These are phyloP conservation scores for Gobius niger DNA, from an alignment of 2,113 vertebrate species.

Conservation along the genomic window DNA sequence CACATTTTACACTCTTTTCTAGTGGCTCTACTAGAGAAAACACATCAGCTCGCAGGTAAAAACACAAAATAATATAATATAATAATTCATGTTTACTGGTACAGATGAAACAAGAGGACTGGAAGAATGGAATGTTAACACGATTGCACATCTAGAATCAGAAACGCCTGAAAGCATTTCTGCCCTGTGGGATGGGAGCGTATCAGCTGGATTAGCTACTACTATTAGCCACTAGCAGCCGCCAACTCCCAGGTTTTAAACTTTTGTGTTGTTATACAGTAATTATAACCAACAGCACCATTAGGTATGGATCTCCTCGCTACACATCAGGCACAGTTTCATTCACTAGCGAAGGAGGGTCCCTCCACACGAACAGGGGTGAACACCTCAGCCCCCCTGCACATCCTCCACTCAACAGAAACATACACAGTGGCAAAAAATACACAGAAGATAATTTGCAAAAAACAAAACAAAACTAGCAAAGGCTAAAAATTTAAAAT, in stretches of 20 bases:
- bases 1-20: conserved; percentile 94
- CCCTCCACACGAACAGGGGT: conserved; percentile 55
- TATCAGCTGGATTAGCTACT: conserved; percentile 73
- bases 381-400: conserved; percentile 54
- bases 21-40: conserved; percentile 92
- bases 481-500: conserved; percentile 64
- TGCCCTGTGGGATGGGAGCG: conserved; percentile 76
- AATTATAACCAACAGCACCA: conserved; percentile 98
- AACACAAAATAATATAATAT: conserved; percentile 66
- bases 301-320: conserved; percentile 89
- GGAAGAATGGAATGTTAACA: conserved; percentile 96
- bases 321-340: conserved; percentile 95
- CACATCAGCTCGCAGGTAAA: conserved; percentile 75
- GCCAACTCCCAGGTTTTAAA: conserved; percentile 55
- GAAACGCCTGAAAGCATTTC: conserved; percentile 83
- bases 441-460: conserved; percentile 55
- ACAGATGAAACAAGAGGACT: conserved; percentile 78
- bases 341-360: conserved; percentile 80
- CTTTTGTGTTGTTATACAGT: conserved; percentile 82
- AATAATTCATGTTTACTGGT: conserved; percentile 80
- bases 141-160: conserved; percentile 96
- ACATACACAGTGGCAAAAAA: conserved; percentile 73
- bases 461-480: conserved; percentile 64
- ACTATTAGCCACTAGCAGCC: conserved; percentile 67
- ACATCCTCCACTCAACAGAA: conserved; percentile 54